These are phyloP conservation scores for Lordiphosa mommai DNA, from an alignment of 1,140 invertebrate species.

Conservation along the genomic window DNA sequence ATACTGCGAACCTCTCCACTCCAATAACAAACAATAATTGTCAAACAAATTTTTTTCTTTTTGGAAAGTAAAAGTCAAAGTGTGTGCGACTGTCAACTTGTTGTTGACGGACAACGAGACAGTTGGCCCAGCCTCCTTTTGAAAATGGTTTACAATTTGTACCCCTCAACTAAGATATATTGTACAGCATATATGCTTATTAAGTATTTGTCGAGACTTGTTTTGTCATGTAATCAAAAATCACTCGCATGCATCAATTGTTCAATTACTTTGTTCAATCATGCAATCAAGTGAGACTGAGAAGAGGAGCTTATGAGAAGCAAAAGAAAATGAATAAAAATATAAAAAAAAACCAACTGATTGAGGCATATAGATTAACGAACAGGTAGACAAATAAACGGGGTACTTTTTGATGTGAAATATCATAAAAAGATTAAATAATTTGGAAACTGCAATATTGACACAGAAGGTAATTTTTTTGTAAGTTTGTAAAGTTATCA, in stretches of 20 bases:
- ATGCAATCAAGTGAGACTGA: conserved; percentile 50
- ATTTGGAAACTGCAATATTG: too few relatives aligned
- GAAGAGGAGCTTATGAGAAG: neutral
- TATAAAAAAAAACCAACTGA: neutral
- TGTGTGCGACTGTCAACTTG: conserved; percentile 36
- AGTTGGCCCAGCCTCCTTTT: conserved; percentile 18
- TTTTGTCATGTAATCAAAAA: conserved; percentile 65
- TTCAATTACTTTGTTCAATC: conserved; percentile 67
- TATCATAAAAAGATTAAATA: too few relatives aligned
- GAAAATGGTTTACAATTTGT: conserved; percentile 24
- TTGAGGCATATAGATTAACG: neutral
- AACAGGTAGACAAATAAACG: neutral
- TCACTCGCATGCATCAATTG: conserved; percentile 65
- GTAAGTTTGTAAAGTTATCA: too few relatives aligned
- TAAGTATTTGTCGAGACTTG: conserved; percentile 42
- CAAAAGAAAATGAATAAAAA: neutral
- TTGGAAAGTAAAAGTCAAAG: conserved; percentile 68
- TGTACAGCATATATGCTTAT: conserved; percentile 32
- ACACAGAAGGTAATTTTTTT: too few relatives aligned
- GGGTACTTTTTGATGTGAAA: too few relatives aligned
- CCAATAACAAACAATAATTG: conserved; percentile 46
- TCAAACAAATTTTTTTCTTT: conserved; percentile 42
- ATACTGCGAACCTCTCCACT: neutral
- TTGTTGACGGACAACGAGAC: conserved; percentile 4
- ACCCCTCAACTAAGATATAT: too few relatives aligned